Evolutionary conservation across 2,113 vertebrate species (phyloP), one percentile per base, ranked within the genome.

Genomic region (Apus apus): DNA sequence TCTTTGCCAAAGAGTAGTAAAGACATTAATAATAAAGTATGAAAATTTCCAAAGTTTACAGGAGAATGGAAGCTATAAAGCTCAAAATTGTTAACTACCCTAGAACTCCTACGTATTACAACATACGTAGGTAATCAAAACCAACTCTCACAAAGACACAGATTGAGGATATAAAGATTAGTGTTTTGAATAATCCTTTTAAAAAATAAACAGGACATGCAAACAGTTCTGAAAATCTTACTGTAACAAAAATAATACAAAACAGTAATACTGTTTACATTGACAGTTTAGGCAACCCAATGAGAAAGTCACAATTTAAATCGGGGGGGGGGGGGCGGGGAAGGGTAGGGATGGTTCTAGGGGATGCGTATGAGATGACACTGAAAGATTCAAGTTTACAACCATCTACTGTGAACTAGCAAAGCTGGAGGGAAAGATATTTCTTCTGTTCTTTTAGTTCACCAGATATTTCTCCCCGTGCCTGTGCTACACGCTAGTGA

Each of bases 371-470:
- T 73, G 29, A 77, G 20, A 60, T 16, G 2, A 78, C 34, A 71
- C 23, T 84, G 67, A 75, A 86, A 40, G 12, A 92, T 77, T 83
- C 40, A 81, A 75, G 67, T 91, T 74, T 76, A 80, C 67, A 91
- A 48, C 66, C 20, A 67, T 75, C 71, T 92, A 70, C 77, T 36
- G 48, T 89, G 78, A 93, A 91, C 61, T 30, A 72, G 64, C 5
- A 87, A 38, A 53, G 50, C 82, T 22, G 26, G 22, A 80, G 80
- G 56, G 89, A 90, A 94, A 90, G 91, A 68, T 9, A 45, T 25
- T 93, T 94, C 82, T 91, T 67, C 43, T 81, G 76, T 79, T 62
- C 72, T 85, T 90, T 53, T 61, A 95, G 50, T 61, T 87, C 46
- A 93, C 70, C 64, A 93, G 64, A 51, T 82, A 95, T 65, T 92